Base-by-base conservation (phyloP, 2,113 vertebrate species). In the Dermatemys mawii region DNA sequence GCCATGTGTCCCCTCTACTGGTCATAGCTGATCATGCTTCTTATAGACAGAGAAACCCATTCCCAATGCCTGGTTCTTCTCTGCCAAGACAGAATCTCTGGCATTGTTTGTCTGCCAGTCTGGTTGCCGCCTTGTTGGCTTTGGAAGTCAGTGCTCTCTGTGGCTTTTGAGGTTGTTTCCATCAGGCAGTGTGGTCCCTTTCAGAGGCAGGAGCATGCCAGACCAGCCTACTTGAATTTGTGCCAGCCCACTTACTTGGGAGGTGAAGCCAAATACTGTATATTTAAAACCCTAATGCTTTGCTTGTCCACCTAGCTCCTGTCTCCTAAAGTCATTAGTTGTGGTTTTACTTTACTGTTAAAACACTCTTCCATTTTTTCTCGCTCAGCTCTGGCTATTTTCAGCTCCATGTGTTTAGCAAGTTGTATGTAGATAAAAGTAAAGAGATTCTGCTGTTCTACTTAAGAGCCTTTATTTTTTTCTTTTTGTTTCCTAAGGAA, bases 171-270 rank as follows among this genome's bases (percentile, higher is more conserved):
- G 98, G 98, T 97, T 88, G 83, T 98, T 98, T 98, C 98, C 97
- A 97, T 97, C 97, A 98, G 90, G 98, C 98, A 98, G 98, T 98
- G 98, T 98, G 98, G 98, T 98, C 98, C 97, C 92, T 98, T 93
- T 97, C 94, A 95, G 96, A 98, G 97, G 97, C 96, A 96, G 83
- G 94, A 96, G 97, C 93, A 50, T 98, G 98, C 98, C 97, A 98
- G 98, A 98, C 96, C 90, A 97, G 97, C 90, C 97, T 98, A 98
- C 98, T 97, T 98, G 98, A 98, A 97, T 97, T 51, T 76, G 49
- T 97, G 98, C 98, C 98, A 98, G 96, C 96, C 97, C 96, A 98
- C 98, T 98, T 98, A 97, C 94, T 97, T 98, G 96, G 96, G 97
- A 98, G 93, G 94, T 95, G 93, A 98, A 97, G 98, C 98, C 98